These are phyloP conservation scores for Phocoena sinus DNA, from an alignment of 2,113 vertebrate genomes.

Conservation along the genomic window DNA sequence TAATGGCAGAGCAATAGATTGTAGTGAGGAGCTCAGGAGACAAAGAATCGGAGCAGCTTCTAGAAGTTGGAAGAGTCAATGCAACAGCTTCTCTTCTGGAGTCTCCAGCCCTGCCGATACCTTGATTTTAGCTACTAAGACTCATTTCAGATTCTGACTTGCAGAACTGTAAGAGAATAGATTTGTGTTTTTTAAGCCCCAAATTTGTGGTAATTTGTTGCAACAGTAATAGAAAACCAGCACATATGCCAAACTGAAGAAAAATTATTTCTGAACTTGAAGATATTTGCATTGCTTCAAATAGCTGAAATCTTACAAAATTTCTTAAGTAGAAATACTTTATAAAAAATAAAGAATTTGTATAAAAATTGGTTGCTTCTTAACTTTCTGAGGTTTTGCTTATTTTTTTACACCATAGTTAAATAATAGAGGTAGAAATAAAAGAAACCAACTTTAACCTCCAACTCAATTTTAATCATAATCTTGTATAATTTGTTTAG, in stretches of 20 bases:
- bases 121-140: neutral
- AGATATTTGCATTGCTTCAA: neutral
- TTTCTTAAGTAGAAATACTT: neutral
- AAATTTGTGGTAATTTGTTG: neutral
- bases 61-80: neutral
- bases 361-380: neutral
- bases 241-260: neutral
- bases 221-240: neutral
- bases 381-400: neutral
- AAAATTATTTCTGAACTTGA: neutral
- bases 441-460: constrained; percentile 10
- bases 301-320: neutral
- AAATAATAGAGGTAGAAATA: neutral
- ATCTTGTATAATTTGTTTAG: constrained; percentile 18
- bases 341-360: neutral
- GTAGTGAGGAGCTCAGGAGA: neutral
- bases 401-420: neutral
- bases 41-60: accelerated
- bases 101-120: neutral
- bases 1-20: neutral
- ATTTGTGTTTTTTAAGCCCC: neutral
- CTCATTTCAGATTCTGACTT: neutral
- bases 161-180: neutral
- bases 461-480: constrained; percentile 5
- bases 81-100: neutral